Conservation (phyloP, 2,113 vertebrate species). For the Sinocyclocheilus grahami region DNA sequence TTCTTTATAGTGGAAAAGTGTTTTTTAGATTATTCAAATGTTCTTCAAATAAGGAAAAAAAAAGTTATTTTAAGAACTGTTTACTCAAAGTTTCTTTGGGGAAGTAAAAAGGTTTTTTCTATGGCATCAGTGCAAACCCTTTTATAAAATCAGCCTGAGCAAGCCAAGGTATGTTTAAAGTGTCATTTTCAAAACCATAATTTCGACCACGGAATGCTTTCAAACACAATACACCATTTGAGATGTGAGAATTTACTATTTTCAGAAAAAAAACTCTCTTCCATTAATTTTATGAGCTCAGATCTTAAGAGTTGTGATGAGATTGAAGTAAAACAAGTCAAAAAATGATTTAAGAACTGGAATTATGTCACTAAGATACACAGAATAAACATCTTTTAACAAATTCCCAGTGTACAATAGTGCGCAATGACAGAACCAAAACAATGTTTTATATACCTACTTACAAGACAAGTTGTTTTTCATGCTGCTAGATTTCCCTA, state of each 20-base stretch:
- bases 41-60: no score
- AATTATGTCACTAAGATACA: background rate
- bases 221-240: background rate
- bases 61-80: no score
- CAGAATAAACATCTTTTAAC: background rate
- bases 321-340: background rate
- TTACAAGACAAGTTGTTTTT: slow-evolving; percentile 74
- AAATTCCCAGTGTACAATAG: background rate
- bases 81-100: no score
- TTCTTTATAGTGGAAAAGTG: no score
- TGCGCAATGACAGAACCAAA: background rate
- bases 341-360: background rate
- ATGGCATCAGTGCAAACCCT: no score
- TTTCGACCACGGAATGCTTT: background rate
- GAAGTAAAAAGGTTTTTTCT: no score
- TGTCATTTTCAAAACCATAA: background rate
- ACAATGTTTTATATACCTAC: slow-evolving; percentile 45
- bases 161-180: background rate
- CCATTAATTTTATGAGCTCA: background rate
- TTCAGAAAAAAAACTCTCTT: background rate
- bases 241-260: background rate
- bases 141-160: background rate
- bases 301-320: background rate
- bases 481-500: slow-evolving; percentile 67
- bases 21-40: no score